phyloP scores from a whole-genome alignment of 2,797 vertebrate species.

The Hypotaenidia philippensis region DNA sequence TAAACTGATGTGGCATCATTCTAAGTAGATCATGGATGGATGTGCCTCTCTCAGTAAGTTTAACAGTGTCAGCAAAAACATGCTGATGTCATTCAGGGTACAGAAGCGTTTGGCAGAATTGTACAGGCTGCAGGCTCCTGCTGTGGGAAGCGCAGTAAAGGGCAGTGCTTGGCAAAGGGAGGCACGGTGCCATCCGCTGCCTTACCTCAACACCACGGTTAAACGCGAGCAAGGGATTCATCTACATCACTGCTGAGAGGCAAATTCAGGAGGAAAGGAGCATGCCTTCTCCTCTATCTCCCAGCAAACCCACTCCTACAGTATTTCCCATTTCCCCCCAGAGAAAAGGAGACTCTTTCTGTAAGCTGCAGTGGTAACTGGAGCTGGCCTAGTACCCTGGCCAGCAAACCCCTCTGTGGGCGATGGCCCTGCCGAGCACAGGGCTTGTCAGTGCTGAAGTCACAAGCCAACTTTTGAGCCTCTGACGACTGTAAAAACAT shows the following conservation, averaged over 20 bases:
- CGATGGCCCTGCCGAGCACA: not conserved
- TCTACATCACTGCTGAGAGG: not conserved
- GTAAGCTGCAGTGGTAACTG: not conserved
- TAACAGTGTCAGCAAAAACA: not conserved
- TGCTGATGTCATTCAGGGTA: not conserved
- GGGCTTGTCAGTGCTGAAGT: not conserved
- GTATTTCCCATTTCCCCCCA: not conserved
- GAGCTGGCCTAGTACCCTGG: not conserved
- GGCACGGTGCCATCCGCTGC: not conserved
- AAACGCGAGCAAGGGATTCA: fast-evolving
- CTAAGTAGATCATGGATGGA: not conserved
- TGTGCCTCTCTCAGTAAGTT: not conserved
- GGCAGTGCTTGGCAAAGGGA: not conserved
- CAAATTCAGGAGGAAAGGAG: fast-evolving
- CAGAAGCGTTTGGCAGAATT: not conserved
- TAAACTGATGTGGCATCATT: not conserved
- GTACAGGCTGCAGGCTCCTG: not conserved
- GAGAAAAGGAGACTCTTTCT: fast-evolving
- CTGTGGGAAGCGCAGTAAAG: not conserved
- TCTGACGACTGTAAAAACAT: not conserved
- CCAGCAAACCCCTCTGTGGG: not conserved
- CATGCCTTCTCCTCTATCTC: no score
- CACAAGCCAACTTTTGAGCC: not conserved
- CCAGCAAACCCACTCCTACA: not conserved
- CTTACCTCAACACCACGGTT: fast-evolving